Evolutionary conservation across 2,888 invertebrate species (phyloP), one percentile per base, ranked within the genome.

Genomic region (Drosophila merina): DNA sequence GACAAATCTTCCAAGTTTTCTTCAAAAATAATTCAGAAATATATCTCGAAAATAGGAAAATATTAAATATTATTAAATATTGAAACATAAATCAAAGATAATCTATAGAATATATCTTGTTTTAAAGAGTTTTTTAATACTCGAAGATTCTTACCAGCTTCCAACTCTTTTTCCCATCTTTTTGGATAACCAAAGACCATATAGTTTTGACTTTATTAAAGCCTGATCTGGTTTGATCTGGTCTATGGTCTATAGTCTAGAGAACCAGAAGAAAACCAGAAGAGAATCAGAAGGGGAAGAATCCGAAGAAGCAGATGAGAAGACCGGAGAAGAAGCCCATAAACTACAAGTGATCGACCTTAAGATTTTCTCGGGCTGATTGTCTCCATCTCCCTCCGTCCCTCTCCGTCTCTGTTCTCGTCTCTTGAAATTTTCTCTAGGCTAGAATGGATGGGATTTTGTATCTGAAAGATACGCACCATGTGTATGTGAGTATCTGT

Each of bases 331-430:
- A 74, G 83, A 86, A 83, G 88, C 81, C 84, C 86, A 85, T 88
- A 88, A 88, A 88, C 86, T 88, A 88, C 82, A 80, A 88, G 88
- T 88, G 84, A 85, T 85, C 84, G 86, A 85, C 84, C 84, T 88
- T 88, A 80, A 80, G 88, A 86, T 86, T 66, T 74, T 83, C 74
- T 66, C 71, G 74, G 72, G 64, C 82, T 74, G 85, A 88, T 81
- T 83, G 86, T 81, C 77, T 20, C 30, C 51, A 2, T 20, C 20
- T 20, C 20, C 20, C 20, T 20, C 14, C 1, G 14, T 14, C 20
- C 20, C 20, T 20, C 20, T 20, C 20, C 20, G 2, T 20, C 14
- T 45, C 33, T 38, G 14, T 20, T 52, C 44, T 31, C 20, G 6
- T 57, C 38, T 48, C 42, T 62, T 50, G 36, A 44, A 51, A 31